Conservation (phyloP, 2,113 vertebrate species). For the Crypturellus undulatus region DNA sequence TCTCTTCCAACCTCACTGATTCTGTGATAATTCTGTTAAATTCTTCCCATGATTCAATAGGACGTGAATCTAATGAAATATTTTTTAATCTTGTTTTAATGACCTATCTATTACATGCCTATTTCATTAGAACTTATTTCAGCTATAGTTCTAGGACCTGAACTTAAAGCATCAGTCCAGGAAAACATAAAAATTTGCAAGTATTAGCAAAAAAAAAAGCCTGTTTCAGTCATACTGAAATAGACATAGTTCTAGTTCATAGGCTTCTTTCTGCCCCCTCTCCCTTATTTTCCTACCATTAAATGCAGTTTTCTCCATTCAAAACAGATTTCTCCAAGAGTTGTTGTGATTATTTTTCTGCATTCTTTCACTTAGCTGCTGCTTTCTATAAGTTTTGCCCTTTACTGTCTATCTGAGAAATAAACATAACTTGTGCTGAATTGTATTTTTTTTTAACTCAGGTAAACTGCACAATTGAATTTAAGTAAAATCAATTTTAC, state of each 20-base stretch:
- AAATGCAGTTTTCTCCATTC: neutral
- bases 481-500: neutral
- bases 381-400: neutral
- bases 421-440: neutral
- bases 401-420: neutral
- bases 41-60: neutral
- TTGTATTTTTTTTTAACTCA: neutral
- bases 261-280: neutral
- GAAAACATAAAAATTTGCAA: neutral
- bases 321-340: neutral
- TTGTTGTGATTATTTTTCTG: neutral
- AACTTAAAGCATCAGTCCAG: neutral
- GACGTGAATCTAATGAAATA: neutral
- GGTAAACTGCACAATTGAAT: neutral
- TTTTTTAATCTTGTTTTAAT: neutral
- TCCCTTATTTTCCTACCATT: neutral
- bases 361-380: neutral
- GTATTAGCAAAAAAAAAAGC: neutral
- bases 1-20: neutral
- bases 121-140: neutral
- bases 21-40: neutral
- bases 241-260: neutral
- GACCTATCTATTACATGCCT: neutral
- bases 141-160: neutral
- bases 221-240: neutral